Percentiles rank a stretch among this genome's conserved stretches.
These are phyloP conservation scores for Eolophus roseicapilla DNA, from an alignment of 2,113 vertebrate genomes.

Conservation along the genomic window DNA sequence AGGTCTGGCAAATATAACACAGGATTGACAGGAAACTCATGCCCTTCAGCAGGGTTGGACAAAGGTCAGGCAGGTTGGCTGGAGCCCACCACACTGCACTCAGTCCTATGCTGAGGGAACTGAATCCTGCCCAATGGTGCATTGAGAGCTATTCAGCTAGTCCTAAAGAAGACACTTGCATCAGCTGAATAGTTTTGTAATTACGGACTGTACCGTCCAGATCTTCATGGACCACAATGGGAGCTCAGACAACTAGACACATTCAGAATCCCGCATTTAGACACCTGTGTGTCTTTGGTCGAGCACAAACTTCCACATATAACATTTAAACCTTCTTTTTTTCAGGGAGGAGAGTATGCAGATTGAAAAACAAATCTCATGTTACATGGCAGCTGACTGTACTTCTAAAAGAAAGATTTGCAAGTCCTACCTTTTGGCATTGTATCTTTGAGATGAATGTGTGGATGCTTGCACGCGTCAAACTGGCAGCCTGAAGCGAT, in stretches of 20 bases:
- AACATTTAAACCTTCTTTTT: neutral
- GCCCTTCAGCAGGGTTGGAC: neutral
- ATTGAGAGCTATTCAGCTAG: neutral
- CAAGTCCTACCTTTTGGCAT: neutral
- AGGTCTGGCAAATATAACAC: neutral
- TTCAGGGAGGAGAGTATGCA: neutral
- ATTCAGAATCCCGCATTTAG: neutral
- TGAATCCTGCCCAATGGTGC: neutral
- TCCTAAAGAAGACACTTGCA: neutral
- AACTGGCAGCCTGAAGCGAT: neutral
- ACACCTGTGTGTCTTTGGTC: neutral
- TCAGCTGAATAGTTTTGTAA: neutral
- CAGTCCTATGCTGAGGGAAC: neutral
- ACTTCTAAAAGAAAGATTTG: neutral
- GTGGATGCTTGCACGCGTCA: neutral
- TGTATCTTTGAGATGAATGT: neutral
- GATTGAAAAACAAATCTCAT: neutral
- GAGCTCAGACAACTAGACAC: neutral
- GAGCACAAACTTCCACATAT: neutral
- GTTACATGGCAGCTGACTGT: neutral
- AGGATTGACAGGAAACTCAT: neutral
- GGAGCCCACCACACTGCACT: neutral
- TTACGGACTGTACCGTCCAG: neutral
- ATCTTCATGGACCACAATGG: neutral
- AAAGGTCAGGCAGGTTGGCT: neutral